A percentile compares a stretch with the other conserved stretches of the same genome.
Conservation (phyloP, 2,113 vertebrate genomes). For the Brachypteracias leptosomus region DNA sequence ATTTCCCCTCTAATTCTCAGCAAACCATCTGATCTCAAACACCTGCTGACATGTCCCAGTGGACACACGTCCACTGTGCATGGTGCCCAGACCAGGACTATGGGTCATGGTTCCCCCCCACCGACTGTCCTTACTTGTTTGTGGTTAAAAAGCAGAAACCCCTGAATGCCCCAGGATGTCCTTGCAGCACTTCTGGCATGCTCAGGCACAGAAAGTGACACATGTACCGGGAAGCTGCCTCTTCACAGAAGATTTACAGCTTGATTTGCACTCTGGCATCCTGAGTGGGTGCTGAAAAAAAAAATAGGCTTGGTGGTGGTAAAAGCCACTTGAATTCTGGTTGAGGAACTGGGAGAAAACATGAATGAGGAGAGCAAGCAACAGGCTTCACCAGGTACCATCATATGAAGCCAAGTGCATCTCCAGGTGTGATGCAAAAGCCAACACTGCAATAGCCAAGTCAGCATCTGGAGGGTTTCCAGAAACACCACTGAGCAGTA, state of each 20-base stretch:
- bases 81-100: not conserved
- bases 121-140: not conserved
- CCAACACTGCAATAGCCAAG: not conserved
- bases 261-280: not conserved
- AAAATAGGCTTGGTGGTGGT: not conserved
- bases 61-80: accelerated
- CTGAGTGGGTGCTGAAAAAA: not conserved
- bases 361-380: not conserved
- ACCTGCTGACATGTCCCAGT: accelerated
- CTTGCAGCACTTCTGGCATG: not conserved
- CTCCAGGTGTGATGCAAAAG: not conserved
- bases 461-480: not conserved
- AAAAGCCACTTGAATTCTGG: not conserved
- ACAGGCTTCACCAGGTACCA: not conserved
- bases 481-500: not conserved
- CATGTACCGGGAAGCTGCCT: accelerated
- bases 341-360: not conserved
- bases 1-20: not conserved
- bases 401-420: not conserved
- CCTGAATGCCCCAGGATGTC: not conserved
- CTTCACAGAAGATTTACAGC: not conserved
- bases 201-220: not conserved
- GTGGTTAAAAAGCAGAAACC: not conserved
- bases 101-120: not conserved
- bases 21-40: not conserved